Percentiles rank a stretch among this genome's conserved stretches.
Conservation (phyloP, 2,113 vertebrate genomes). For the Ophiodon elongatus region DNA sequence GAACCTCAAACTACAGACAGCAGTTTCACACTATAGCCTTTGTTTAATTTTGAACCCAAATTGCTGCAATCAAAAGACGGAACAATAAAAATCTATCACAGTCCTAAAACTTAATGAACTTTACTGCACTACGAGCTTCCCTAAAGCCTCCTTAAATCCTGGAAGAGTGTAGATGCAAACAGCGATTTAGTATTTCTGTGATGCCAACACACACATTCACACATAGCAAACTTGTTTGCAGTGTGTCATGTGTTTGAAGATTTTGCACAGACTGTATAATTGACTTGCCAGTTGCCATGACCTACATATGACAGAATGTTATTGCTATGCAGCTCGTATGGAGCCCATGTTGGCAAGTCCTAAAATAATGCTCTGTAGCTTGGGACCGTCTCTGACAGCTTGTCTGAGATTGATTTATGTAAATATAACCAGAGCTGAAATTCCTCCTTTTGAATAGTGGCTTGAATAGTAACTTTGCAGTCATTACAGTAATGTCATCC, state of each 20-base stretch:
- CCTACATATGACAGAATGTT: slow-evolving; percentile 57
- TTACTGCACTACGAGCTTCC: neutral
- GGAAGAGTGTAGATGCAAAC: neutral
- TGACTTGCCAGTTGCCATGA: slow-evolving; percentile 45
- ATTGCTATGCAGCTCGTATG: slow-evolving; percentile 37
- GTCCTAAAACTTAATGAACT: neutral
- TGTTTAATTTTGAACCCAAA: neutral
- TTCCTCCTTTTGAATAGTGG: slow-evolving; percentile 32
- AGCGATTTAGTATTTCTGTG: neutral
- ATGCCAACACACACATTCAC: slow-evolving; percentile 8
- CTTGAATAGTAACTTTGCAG: slow-evolving; percentile 48
- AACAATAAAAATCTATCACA: neutral
- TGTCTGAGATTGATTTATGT: slow-evolving; percentile 56
- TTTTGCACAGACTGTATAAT: slow-evolving; percentile 12
- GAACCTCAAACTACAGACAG: neutral
- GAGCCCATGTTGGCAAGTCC: slow-evolving; percentile 37
- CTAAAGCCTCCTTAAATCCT: neutral
- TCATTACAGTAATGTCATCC: slow-evolving; percentile 55
- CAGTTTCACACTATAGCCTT: neutral
- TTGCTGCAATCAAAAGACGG: neutral
- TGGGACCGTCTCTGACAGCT: slow-evolving; percentile 38
- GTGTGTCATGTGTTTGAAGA: slow-evolving; percentile 24
- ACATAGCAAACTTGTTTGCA: slow-evolving; percentile 11
- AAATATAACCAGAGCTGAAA: slow-evolving; percentile 56
- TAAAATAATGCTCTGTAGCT: slow-evolving; percentile 34